These are phyloP conservation scores for Paratilapia polleni DNA, from an alignment of 2,113 vertebrate genomes.

Conservation along the genomic window DNA sequence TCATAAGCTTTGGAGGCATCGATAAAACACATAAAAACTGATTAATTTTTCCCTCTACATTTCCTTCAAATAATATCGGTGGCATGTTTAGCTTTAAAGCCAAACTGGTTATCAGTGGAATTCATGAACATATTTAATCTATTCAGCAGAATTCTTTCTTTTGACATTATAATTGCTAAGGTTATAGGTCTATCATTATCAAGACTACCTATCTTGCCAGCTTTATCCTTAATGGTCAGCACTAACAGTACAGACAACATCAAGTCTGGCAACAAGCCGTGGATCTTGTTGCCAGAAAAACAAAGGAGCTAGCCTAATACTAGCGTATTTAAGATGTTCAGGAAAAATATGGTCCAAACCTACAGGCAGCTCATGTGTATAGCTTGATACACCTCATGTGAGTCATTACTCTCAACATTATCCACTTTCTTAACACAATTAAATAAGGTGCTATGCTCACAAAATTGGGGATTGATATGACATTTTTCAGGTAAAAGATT, in stretches of 20 bases:
- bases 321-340: background rate
- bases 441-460: background rate
- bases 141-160: background rate
- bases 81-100: background rate
- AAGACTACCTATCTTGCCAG: background rate
- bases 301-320: too few relatives aligned
- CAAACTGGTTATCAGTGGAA: background rate
- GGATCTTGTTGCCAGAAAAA: background rate
- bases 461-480: background rate
- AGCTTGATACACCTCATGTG: background rate
- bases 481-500: background rate
- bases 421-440: background rate
- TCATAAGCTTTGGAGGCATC: background rate
- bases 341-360: background rate
- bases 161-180: background rate
- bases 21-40: background rate
- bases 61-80: background rate
- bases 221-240: background rate
- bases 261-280: background rate
- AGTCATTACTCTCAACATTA: background rate
- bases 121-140: fast-evolving
- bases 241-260: background rate
- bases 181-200: background rate
- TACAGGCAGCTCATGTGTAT: background rate
- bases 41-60: fast-evolving